These are phyloP conservation scores for Progne subis DNA, from an alignment of 2,113 vertebrate species.

Conservation along the genomic window DNA sequence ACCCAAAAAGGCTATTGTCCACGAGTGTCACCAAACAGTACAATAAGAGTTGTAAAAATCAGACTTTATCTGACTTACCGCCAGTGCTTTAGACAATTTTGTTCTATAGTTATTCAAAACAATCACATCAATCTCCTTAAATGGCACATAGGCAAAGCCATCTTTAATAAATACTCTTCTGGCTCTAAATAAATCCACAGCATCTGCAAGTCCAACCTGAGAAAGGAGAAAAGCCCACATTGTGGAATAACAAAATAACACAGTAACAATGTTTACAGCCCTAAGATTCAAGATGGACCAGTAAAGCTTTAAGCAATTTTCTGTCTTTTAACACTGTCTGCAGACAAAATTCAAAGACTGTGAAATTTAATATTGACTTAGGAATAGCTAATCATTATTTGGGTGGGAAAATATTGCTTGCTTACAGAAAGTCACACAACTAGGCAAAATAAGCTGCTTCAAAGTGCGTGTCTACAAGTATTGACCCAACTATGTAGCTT, in stretches of 20 bases:
- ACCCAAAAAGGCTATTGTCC: neutral
- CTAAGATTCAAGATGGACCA: neutral
- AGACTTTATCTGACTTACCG: slow-evolving; percentile 80
- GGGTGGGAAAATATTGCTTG: neutral
- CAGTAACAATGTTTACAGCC: neutral
- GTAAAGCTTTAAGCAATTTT: neutral
- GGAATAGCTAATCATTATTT: neutral
- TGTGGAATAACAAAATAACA: neutral
- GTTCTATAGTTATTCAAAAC: slow-evolving; percentile 91
- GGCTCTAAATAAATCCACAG: slow-evolving; percentile 88
- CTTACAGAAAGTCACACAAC: neutral
- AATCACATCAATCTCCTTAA: slow-evolving; percentile 86
- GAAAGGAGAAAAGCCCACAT: neutral
- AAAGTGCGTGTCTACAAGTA: neutral
- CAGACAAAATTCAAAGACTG: neutral
- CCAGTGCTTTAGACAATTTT: slow-evolving; percentile 91
- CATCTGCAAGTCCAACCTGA: slow-evolving; percentile 92
- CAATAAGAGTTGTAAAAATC: neutral
- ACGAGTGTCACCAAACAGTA: neutral
- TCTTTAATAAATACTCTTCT: slow-evolving; percentile 89
- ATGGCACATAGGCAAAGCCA: slow-evolving; percentile 89
- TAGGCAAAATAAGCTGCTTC: neutral
- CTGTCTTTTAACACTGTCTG: neutral
- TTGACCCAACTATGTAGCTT: neutral
- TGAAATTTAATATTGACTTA: neutral